phyloP scores from a whole-genome alignment of 2,888 invertebrate species.

The Drosophila dives region DNA sequence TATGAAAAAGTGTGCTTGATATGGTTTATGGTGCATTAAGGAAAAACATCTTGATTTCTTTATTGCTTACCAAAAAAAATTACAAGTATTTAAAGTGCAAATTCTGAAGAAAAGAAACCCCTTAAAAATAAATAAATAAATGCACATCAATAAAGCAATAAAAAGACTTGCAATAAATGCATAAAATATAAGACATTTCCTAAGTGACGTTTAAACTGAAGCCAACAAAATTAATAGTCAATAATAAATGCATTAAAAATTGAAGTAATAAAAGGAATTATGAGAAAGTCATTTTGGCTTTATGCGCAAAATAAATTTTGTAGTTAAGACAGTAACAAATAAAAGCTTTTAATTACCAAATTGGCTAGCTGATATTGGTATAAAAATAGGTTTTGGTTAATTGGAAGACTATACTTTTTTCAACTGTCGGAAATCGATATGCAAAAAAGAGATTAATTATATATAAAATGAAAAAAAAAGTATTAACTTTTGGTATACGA shows the following conservation, averaged over 20 bases:
- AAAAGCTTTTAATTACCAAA: neutral
- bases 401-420: neutral
- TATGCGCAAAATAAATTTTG: neutral
- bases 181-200: neutral
- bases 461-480: neutral
- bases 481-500: neutral
- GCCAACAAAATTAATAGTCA: neutral
- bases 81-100: neutral
- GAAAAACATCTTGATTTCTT: neutral
- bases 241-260: neutral
- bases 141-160: neutral
- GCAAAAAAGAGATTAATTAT: neutral
- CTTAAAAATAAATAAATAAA: neutral
- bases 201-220: neutral
- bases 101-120: neutral
- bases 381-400: neutral
- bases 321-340: neutral
- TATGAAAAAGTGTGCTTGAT: neutral
- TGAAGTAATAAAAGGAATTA: neutral
- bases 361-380: neutral
- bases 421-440: neutral
- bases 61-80: neutral
- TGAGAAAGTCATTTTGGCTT: neutral
- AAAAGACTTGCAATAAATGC: neutral
- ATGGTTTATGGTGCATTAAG: neutral